Base-by-base conservation (phyloP, 2,888 invertebrate genomes). In the Coelinius sp. region DNA sequence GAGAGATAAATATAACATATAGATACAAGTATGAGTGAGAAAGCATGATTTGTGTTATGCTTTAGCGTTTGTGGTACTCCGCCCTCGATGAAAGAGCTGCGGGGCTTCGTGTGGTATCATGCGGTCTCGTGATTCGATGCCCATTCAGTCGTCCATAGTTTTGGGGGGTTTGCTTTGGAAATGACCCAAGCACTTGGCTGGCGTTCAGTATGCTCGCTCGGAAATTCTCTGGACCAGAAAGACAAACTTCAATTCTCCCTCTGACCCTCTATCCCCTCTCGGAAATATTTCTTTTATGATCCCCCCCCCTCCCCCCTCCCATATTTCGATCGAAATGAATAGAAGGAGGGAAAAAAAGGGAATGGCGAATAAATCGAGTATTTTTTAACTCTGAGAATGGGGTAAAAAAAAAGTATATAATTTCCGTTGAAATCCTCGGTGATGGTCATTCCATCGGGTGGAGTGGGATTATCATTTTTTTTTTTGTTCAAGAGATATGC, bases 121-220 rank as follows among this genome's bases (percentile, higher is more conserved):
- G 59, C 59, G 59, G 59, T 59, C 59, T 84, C 79, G 82, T 80
- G 83, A 84, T 84, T 83, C 84, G 84, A 83, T 83, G 84, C 82
- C 81, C 81, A 83, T 84, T 84, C 82, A 82, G 83, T 82, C 82
- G 82, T 75, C 79, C 82, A 80, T 59, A 59, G 82, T 83, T 84
- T 84, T 82, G 31, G 84, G 84, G 31, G 84, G 84, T 84, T 84
- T 84, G 84, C 84, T 84, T 84, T 84, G 84, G 84, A 84, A 84
- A 84, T 84, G 84, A 83, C 83, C 84, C 84, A 84, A 84, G 83
- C 84, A 82, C 83, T 83, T 78, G 74, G 75, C 74, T 67, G 68
- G 63, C 44, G 22, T 63, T 64, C 49, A 25, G 27, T 49, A 46
- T 49, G 66, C 62, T 53, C 49, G 35, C 66, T 52, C 49, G 76